phyloP scores from a whole-genome alignment of 2,888 invertebrate genomes.

The Pterobdella sp. region DNA sequence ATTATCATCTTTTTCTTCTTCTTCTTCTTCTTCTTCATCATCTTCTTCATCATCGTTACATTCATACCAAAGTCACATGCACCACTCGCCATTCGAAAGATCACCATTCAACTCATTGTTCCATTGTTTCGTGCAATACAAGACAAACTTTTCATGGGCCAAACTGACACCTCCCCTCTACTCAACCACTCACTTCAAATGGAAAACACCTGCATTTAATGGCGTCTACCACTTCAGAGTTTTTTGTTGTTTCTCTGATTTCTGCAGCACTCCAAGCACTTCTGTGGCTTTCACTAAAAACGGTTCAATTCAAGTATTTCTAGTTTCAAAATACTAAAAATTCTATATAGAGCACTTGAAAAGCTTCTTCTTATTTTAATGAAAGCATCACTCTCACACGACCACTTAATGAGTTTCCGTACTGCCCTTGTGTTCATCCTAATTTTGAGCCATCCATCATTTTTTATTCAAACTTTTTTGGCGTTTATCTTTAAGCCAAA shows the following conservation, averaged over 20 bases:
- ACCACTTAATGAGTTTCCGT: background rate
- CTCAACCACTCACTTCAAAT: slow-evolving; percentile 19
- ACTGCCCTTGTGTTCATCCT: background rate
- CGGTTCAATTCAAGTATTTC: background rate
- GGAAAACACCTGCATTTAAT: slow-evolving; percentile 26
- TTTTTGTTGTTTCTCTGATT: slow-evolving; percentile 15
- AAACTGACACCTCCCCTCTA: slow-evolving; percentile 4
- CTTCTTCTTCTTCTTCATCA: too few relatives aligned
- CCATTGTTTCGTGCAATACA: background rate
- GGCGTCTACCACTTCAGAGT: slow-evolving; percentile 29
- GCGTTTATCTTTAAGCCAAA: background rate
- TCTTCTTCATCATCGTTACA: background rate
- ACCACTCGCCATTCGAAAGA: background rate
- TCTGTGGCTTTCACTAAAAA: slow-evolving; percentile 18
- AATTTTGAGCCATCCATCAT: background rate
- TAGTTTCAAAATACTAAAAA: background rate
- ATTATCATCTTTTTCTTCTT: too few relatives aligned
- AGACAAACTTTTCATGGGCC: background rate
- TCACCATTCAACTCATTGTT: background rate
- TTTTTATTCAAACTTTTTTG: background rate
- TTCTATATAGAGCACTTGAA: background rate
- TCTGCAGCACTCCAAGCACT: slow-evolving; percentile 28
- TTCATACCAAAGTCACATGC: background rate
- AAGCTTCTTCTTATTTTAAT: too few relatives aligned
- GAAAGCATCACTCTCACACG: background rate